Base-by-base conservation (phyloP, 2,113 vertebrate species). In the Engraulis encrasicolus region DNA sequence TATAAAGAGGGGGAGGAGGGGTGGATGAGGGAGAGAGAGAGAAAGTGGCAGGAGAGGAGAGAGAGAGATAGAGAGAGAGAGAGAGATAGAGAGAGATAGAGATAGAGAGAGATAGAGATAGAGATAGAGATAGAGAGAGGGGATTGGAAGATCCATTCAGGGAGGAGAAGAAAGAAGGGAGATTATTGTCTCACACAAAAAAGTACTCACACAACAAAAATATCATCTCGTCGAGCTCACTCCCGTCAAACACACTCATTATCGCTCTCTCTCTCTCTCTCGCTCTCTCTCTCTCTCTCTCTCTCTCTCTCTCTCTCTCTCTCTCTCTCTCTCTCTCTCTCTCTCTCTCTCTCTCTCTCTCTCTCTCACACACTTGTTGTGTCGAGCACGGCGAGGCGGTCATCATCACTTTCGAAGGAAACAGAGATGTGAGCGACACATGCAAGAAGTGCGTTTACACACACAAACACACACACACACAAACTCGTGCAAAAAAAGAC, bases 11-110 rank as follows among this genome's bases (percentile, higher is more conserved):
- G 50, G 19, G 12, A 50, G 50, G 19, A 50, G 4, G 50, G 20
- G 5, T 18, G 12, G 3, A 52, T 18, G 50, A 50, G 12, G 2
- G 52, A 20, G 3, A 54, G 52, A 6, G 52, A 58, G 6, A 58
- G 52, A 58, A 5, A 58, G 52, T 6, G 3, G 19, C 19, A 6
- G 52, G 6, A 20, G 6, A 19, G 6, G 52, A 58, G 2, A 2
- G 52, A 54, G 19, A 19, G 19, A 19, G 19, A 6, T 6, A 6
- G 18, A 58, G 18, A 6, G 52, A n/a, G 52, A 58, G 52, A 3
- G 6, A 4, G 6, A 5, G 77, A 78, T 54, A 12, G 2, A 58
- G 36, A 86, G 85, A 91, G 86, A 82, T 18, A 58, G 15, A 61
- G 20, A 82, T n/a, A 36, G 31, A 36, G 6, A 58, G 38, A 91